Conservation (phyloP, 2,113 vertebrate genomes). For the Vulpes vulpes region DNA sequence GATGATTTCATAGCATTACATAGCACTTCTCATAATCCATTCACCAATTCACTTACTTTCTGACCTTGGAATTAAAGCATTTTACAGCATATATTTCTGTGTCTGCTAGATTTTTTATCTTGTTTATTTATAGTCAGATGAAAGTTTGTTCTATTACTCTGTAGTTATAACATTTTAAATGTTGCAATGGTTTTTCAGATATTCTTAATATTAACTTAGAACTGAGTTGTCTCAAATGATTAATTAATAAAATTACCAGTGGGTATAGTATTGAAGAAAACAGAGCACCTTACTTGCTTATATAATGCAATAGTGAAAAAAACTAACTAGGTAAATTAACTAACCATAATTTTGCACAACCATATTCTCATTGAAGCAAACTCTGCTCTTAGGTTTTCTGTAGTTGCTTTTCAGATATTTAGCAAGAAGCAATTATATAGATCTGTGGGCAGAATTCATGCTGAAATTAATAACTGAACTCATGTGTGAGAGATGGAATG, state of each 20-base stretch:
- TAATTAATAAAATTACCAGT: background rate
- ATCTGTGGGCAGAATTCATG: background rate
- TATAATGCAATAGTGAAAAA: background rate
- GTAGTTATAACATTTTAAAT: background rate
- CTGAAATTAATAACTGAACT: slow-evolving; percentile 14
- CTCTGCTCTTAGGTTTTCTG: background rate
- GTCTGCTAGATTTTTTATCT: background rate
- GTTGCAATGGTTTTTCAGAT: background rate
- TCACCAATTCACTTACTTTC: background rate
- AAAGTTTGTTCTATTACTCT: background rate
- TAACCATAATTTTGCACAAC: background rate
- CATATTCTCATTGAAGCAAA: background rate
- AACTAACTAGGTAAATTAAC: background rate
- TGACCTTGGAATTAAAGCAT: background rate
- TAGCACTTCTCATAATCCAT: background rate
- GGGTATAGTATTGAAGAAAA: background rate
- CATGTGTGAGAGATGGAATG: background rate
- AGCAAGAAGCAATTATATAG: background rate
- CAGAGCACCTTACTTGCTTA: background rate
- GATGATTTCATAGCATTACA: background rate
- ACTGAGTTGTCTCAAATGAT: background rate
- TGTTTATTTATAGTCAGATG: background rate
- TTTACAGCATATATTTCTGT: background rate
- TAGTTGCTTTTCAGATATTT: slow-evolving; percentile 16
- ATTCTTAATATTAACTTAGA: background rate